Conservation (phyloP, 2,113 vertebrate species). For the Chiloscyllium plagiosum region DNA sequence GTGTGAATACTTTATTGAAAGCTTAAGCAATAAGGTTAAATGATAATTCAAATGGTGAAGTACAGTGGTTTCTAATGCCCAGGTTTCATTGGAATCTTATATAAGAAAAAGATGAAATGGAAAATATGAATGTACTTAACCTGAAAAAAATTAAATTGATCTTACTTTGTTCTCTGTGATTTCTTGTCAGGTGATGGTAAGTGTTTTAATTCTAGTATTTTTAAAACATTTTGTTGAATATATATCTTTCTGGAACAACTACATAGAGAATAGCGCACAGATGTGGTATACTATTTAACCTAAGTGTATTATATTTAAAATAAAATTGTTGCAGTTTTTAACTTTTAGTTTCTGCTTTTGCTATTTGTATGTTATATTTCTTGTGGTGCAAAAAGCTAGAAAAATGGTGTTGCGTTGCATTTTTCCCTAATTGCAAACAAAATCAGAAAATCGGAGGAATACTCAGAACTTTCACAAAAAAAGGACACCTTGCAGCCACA, state of each 20-base stretch:
- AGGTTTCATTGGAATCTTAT: background rate
- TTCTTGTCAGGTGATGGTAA: conserved; percentile 28
- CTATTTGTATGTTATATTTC: background rate
- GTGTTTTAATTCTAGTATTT: conserved; percentile 34
- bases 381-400: background rate
- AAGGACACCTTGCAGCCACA: background rate
- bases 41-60: conserved; percentile 9
- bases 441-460: background rate
- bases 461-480: background rate
- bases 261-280: conserved; percentile 1
- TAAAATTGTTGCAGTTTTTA: conserved; percentile 34
- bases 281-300: conserved; percentile 24
- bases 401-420: background rate
- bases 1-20: conserved; percentile 22
- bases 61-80: background rate
- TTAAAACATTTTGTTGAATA: conserved; percentile 23
- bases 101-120: background rate
- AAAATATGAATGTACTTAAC: conserved; percentile 29
- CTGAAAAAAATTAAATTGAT: conserved; percentile 23
- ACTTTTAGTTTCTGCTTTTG: conserved; percentile 4
- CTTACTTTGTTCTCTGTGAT: conserved; percentile 31
- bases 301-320: conserved; percentile 37
- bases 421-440: background rate
- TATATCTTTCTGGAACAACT: conserved; percentile 20
- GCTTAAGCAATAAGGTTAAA: conserved; percentile 35